Conservation (phyloP, 2,888 invertebrate genomes). For the Netelia fuscicornis region DNA sequence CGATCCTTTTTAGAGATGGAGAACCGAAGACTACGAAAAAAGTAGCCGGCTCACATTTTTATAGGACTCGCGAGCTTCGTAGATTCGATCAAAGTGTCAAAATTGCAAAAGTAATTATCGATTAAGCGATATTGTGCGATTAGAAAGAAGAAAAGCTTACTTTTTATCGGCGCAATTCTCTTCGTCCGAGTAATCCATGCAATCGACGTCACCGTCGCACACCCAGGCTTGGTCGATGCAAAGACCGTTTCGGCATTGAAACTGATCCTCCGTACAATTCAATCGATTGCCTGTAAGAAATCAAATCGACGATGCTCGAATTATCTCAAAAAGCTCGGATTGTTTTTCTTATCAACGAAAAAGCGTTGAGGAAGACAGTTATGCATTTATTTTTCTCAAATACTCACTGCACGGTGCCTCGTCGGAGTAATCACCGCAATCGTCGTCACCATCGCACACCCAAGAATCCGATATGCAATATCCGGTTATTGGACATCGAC, state of each 20-base stretch:
- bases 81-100: neutral
- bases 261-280: conserved; percentile 90
- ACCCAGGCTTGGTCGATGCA: conserved; percentile 92
- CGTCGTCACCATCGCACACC: conserved; percentile 93
- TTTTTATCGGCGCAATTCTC: conserved; percentile 87
- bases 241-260: conserved; percentile 91
- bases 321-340: neutral
- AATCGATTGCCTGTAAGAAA: conserved; percentile 72
- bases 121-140: conserved; percentile 6
- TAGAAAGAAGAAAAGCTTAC: conserved; percentile 69
- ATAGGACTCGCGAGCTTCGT: neutral
- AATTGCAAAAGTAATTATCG: neutral
- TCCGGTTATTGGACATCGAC: conserved; percentile 90
- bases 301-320: neutral
- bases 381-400: neutral
- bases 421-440: conserved; percentile 93
- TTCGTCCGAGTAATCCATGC: conserved; percentile 93
- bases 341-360: neutral
- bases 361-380: neutral
- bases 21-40: neutral
- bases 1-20: neutral
- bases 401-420: conserved; percentile 91
- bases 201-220: conserved; percentile 94
- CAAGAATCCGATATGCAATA: conserved; percentile 91
- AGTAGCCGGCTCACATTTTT: conserved; percentile 25